phyloP scores from a whole-genome alignment of 2,113 vertebrate species.

The Sander vitreus region DNA sequence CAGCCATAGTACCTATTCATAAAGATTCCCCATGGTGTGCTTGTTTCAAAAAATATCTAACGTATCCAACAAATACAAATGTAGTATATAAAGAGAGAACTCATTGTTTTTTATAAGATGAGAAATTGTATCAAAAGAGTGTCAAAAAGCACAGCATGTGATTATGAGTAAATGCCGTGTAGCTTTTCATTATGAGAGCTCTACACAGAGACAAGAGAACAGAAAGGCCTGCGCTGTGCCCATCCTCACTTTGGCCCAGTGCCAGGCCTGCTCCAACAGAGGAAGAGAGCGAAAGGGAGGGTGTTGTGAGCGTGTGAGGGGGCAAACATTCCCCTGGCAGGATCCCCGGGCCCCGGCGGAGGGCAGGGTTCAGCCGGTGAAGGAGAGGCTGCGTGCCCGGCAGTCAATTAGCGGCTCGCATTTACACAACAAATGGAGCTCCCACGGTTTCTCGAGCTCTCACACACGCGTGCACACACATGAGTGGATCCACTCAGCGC shows the following conservation, averaged over 20 bases:
- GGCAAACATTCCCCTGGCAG: slow-evolving; percentile 76
- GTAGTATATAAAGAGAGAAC: neutral
- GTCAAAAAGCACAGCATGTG: slow-evolving; percentile 21
- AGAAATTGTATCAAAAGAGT: slow-evolving; percentile 20
- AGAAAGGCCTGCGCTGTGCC: slow-evolving; percentile 57
- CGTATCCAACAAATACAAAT: neutral
- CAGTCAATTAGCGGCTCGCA: slow-evolving; percentile 82
- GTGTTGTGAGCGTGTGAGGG: slow-evolving; percentile 43
- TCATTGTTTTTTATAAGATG: slow-evolving; percentile 15
- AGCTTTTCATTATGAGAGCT: slow-evolving; percentile 57
- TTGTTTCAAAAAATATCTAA: neutral
- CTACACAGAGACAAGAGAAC: slow-evolving; percentile 49
- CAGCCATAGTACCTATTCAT: neutral
- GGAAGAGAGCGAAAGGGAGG: slow-evolving; percentile 54
- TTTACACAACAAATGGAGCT: slow-evolving; percentile 84
- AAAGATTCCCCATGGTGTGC: neutral
- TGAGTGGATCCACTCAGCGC: slow-evolving; percentile 74
- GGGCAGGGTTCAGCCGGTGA: slow-evolving; percentile 81
- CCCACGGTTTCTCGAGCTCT: slow-evolving; percentile 59
- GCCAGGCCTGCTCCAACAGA: slow-evolving; percentile 69
- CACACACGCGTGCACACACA: slow-evolving; percentile 24
- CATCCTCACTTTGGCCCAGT: slow-evolving; percentile 63
- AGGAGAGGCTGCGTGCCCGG: slow-evolving; percentile 79
- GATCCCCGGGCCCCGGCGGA: slow-evolving; percentile 74
- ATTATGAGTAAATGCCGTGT: slow-evolving; percentile 29